Base-by-base conservation (phyloP, 2,113 vertebrate genomes). In the Climacteris rufus region DNA sequence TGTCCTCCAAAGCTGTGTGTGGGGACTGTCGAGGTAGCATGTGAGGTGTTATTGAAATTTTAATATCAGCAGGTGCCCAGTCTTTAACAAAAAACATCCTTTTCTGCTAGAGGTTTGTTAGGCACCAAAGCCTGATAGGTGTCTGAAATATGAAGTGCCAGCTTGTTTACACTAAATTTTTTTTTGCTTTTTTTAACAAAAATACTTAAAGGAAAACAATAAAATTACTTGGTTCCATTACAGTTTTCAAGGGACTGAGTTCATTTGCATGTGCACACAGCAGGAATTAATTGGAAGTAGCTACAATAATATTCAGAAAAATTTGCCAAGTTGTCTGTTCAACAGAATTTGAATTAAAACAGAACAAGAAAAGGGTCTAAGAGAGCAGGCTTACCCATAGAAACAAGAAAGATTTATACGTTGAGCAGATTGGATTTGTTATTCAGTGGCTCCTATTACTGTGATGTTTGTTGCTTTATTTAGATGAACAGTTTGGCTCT, bases 381-480 rank as follows among this genome's bases (percentile, higher is more conserved):
- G 80, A 94, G 31, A 71, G 17, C 50, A 71, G 49, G 47, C 20
- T 27, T 78, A 13, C 37, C 31, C 54, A 6, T 10, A 82, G 71
- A 61, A 89, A 54, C 10, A 23, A 31, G 33, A 18, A 80, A 68
- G 56, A 75, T 89, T 89, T 78, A 56, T 53, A 77, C 75, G 61
- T 92, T 74, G 40, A 89, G 37, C 54, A 76, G 44, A 50, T 50
- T 75, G 40, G 30, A 52, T 87, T 93, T 89, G 54, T 90, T 94
- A 35, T 63, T 80, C 75, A 44, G 79, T 89, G 47, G 61, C 76
- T 93, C 25, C 90, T 87, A 12, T 76, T 84, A 42, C 82, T 80
- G 47, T 45, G 33, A 63, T 63, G 75, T 69, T 93, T 95, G 79
- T 93, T 78, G 71, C 86, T 97, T 89, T 94, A 70, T 96, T 93